Evolutionary conservation across 2,113 vertebrate genomes (phyloP).

Genomic region (Tyrannus savana): DNA sequence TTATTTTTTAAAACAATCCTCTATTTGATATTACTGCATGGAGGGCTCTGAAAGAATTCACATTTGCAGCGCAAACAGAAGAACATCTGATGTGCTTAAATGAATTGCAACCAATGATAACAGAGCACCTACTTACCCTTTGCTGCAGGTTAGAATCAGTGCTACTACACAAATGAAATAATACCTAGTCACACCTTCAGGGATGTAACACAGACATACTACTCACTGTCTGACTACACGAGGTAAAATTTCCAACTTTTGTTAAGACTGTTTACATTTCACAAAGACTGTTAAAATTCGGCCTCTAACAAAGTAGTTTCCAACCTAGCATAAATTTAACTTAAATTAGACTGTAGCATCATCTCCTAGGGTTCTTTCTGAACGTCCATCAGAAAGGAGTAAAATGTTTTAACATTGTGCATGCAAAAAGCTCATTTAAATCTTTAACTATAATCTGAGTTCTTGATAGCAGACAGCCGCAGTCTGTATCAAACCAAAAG

Average conservation of each 20-base stretch:
- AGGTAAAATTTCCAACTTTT: neutral
- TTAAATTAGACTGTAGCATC: neutral
- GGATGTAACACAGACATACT: neutral
- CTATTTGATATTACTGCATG: neutral
- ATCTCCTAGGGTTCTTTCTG: neutral
- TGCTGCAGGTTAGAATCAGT: neutral
- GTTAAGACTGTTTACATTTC: neutral
- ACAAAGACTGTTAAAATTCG: neutral
- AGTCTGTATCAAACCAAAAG: neutral
- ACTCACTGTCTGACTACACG: neutral
- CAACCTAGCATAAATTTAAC: neutral
- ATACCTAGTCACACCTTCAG: neutral
- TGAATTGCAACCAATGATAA: neutral
- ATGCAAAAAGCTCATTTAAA: neutral
- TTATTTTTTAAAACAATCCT: neutral
- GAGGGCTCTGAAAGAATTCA: neutral
- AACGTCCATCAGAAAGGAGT: neutral
- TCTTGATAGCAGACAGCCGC: neutral
- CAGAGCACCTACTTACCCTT: neutral
- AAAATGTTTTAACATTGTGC: neutral
- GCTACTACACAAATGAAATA: neutral
- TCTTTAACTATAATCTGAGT: neutral
- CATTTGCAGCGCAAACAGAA: neutral
- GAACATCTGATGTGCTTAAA: neutral
- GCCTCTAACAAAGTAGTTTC: neutral